These are phyloP conservation scores for Cataglyphis cursor DNA, from an alignment of 2,888 invertebrate species.

Conservation along the genomic window DNA sequence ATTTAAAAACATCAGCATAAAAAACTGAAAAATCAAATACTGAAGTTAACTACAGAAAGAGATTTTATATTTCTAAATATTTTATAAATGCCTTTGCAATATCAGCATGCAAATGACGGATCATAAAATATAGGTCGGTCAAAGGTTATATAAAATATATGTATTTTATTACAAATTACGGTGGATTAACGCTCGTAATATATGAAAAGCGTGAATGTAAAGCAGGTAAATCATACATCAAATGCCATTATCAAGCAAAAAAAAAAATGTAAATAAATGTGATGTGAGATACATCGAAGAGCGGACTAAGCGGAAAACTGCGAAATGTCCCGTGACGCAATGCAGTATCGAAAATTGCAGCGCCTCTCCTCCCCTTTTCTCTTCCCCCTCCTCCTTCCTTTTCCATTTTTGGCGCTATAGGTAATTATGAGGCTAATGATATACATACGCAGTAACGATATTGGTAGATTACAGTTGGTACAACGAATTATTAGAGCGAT, in stretches of 20 bases:
- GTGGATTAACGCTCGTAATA: conserved; percentile 38
- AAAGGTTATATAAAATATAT: conserved; percentile 40
- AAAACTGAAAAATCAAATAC: conserved; percentile 26
- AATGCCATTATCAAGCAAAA: conserved; percentile 25
- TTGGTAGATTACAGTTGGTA: conserved; percentile 56
- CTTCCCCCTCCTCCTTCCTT: not conserved
- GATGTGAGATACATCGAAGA: conserved; percentile 10
- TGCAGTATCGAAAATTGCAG: conserved; percentile 45
- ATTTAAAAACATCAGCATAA: conserved; percentile 6
- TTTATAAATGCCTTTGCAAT: conserved; percentile 22
- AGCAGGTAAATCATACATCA: conserved; percentile 46
- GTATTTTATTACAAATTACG: conserved; percentile 52
- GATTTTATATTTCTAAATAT: conserved; percentile 20
- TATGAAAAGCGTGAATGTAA: conserved; percentile 45
- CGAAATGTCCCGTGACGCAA: conserved; percentile 20
- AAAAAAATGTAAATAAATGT: conserved; percentile 40
- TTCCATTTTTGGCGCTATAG: conserved; percentile 38
- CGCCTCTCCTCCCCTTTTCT: not conserved
- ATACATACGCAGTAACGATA: conserved; percentile 55
- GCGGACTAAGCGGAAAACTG: conserved; percentile 37
- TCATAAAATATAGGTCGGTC: conserved; percentile 28
- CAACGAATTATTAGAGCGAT: conserved; percentile 65
- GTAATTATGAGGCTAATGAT: conserved; percentile 49
- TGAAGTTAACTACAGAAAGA: not conserved
- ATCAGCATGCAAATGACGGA: conserved; percentile 5